These are phyloP conservation scores for Himalopsyche japonica DNA, from an alignment of 2,888 invertebrate genomes.

Conservation along the genomic window DNA sequence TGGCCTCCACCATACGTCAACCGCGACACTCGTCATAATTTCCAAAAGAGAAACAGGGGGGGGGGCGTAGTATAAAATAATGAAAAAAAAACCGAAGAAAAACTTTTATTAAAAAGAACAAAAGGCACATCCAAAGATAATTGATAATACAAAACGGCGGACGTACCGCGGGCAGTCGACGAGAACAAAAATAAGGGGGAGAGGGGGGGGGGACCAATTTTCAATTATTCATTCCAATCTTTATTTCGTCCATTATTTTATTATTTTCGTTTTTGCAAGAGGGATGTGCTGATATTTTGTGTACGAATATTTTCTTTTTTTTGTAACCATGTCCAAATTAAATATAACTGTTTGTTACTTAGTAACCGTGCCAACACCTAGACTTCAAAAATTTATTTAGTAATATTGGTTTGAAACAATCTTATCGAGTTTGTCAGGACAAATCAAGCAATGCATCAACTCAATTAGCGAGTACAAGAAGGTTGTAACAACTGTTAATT, in stretches of 20 bases:
- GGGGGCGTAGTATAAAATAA: neutral
- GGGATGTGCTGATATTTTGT: neutral
- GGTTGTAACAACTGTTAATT: no score
- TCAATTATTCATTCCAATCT: constrained; percentile 41
- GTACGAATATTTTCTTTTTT: neutral
- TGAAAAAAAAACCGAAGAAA: constrained; percentile 17
- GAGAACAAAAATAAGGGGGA: constrained; percentile 5
- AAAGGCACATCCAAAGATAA: constrained; percentile 38
- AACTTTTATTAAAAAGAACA: constrained; percentile 39
- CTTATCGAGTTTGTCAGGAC: no score
- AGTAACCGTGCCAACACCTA: no score
- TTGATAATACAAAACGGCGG: constrained; percentile 38
- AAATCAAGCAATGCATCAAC: no score
- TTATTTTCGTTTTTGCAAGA: constrained; percentile 32
- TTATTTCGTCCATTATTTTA: constrained; percentile 39
- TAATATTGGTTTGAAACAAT: no score
- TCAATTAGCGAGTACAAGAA: no score
- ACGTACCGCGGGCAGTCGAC: constrained; percentile 20
- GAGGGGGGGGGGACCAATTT: constrained; percentile 26
- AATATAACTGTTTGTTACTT: no score
- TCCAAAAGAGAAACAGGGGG: neutral
- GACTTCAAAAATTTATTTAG: no score
- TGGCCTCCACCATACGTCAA: constrained; percentile 16
- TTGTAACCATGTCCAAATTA: no score
- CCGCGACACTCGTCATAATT: constrained; percentile 20